Percentiles rank a stretch among this genome's conserved stretches.
Conservation (phyloP, 2,113 vertebrate species). For the Rhineura floridana region DNA sequence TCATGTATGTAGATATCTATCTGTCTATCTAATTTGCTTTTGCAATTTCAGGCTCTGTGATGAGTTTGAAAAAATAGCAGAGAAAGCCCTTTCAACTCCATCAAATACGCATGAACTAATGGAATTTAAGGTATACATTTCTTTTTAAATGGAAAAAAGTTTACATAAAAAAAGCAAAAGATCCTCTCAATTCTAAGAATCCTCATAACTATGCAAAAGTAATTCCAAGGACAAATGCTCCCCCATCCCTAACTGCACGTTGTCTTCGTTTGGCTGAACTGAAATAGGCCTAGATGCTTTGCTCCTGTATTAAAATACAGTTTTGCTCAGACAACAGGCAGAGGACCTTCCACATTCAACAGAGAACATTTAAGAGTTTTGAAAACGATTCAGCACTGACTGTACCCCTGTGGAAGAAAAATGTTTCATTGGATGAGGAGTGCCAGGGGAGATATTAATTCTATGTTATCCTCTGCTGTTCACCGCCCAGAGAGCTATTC, state of each 20-base stretch:
- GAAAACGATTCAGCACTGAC: background rate
- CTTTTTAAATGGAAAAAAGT: background rate
- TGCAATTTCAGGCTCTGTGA: conserved; percentile 79
- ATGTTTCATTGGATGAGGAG: background rate
- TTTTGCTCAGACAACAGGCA: background rate
- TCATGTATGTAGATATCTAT: too few species aligned
- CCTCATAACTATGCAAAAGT: background rate
- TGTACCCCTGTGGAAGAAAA: background rate
- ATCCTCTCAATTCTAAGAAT: background rate
- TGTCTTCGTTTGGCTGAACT: background rate
- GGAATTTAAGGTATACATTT: conserved; percentile 82
- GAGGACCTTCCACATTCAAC: conserved; percentile 18
- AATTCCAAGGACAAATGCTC: conserved; percentile 10
- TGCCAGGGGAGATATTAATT: background rate
- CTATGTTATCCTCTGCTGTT: background rate
- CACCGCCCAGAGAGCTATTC: too few species aligned
- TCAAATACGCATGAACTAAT: conserved; percentile 85
- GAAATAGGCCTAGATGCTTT: background rate
- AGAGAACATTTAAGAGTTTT: background rate
- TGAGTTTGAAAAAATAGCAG: conserved; percentile 87
- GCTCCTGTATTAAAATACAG: background rate
- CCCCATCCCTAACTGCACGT: background rate
- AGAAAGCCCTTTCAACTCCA: conserved; percentile 84
- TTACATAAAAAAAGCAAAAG: background rate
- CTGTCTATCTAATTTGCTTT: background rate